Conservation (phyloP, 2,888 invertebrate species). For the Patella pellucida region DNA sequence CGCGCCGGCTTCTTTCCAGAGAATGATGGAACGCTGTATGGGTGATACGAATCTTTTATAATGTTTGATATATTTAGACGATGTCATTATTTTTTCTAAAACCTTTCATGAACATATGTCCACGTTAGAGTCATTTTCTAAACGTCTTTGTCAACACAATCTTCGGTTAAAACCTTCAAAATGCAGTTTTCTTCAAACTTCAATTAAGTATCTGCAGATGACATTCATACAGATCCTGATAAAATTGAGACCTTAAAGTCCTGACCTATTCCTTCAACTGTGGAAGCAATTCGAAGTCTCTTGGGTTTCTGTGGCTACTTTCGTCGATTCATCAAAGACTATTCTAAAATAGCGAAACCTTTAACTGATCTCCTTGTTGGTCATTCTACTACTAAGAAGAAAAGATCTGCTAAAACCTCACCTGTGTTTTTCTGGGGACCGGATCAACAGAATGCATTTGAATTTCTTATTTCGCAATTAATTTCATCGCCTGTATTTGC, state of each 20-base stretch:
- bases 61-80: too few relatives aligned
- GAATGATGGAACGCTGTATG: too few relatives aligned
- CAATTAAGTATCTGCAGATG: constrained; percentile 28
- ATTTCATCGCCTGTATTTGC: constrained; percentile 34
- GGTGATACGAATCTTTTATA: too few relatives aligned
- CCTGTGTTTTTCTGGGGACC: constrained; percentile 35
- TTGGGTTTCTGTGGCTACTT: constrained; percentile 39
- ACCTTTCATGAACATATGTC: too few relatives aligned
- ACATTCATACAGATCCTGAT: constrained; percentile 34
- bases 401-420: neutral
- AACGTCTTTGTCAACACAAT: too few relatives aligned
- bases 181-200: too few relatives aligned
- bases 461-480: constrained; percentile 24
- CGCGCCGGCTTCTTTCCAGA: too few relatives aligned
- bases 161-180: too few relatives aligned
- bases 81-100: too few relatives aligned
- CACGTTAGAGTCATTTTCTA: too few relatives aligned
- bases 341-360: too few relatives aligned
- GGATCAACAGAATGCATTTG: constrained; percentile 31
- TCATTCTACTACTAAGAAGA: neutral
- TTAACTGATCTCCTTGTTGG: too few relatives aligned
- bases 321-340: constrained; percentile 33
- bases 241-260: constrained; percentile 24
- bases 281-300: constrained; percentile 30
- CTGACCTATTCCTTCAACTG: constrained; percentile 33